Evolutionary conservation across 2,113 vertebrate species (phyloP).

Genomic region (Silurus meridionalis): DNA sequence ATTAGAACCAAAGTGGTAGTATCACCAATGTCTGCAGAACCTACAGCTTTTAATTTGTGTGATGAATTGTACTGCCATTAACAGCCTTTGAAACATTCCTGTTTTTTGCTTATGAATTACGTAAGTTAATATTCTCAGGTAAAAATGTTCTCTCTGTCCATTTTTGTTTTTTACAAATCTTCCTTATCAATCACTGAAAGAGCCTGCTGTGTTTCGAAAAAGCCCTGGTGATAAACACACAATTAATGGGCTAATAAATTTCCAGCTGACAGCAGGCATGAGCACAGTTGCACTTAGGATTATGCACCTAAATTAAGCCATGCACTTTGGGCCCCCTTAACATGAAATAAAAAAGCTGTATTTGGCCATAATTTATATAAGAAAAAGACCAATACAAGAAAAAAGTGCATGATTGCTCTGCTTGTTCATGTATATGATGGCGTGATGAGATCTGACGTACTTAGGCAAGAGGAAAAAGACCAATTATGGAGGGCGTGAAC

Average conservation of each 20-base stretch:
- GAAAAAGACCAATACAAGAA: not conserved
- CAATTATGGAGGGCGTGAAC: slow-evolving; percentile 56
- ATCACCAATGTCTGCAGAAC: not conserved
- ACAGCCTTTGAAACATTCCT: not conserved
- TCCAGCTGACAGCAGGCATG: slow-evolving; percentile 57
- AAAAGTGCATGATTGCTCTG: not conserved
- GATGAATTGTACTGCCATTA: not conserved
- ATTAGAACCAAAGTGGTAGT: not conserved
- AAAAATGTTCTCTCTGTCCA: slow-evolving; percentile 43
- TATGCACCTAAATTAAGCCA: slow-evolving; percentile 51
- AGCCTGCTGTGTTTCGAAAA: slow-evolving; percentile 17
- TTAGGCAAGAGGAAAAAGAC: slow-evolving; percentile 52
- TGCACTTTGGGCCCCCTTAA: not conserved
- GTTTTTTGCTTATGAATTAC: slow-evolving; percentile 13
- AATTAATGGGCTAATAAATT: slow-evolving; percentile 46
- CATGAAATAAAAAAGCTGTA: not conserved
- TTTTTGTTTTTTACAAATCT: slow-evolving; percentile 32
- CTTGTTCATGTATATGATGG: not conserved
- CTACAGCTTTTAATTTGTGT: not conserved
- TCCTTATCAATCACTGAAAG: slow-evolving; percentile 32
- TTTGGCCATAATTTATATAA: not conserved
- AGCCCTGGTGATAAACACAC: slow-evolving; percentile 29
- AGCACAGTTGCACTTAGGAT: slow-evolving; percentile 53
- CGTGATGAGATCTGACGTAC: slow-evolving; percentile 51
- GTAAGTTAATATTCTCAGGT: not conserved